phyloP scores from a whole-genome alignment of 2,113 vertebrate genomes.

The Tichodroma muraria region DNA sequence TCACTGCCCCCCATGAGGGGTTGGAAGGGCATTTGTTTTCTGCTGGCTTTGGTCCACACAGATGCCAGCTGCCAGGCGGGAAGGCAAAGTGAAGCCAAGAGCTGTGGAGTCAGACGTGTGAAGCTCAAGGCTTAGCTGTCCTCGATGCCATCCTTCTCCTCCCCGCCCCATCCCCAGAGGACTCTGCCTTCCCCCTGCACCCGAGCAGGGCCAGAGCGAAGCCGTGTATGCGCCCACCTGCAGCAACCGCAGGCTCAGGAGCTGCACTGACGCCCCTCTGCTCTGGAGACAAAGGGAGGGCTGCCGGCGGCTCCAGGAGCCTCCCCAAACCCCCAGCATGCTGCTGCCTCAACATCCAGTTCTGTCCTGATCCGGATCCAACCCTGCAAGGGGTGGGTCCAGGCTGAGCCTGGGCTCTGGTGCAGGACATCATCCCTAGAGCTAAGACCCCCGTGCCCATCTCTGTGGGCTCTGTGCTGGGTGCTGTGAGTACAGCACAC shows the following conservation, averaged over 20 bases:
- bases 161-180: background rate
- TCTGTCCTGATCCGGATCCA: background rate
- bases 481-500: background rate
- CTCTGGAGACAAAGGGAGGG: background rate
- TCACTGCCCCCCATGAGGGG: background rate
- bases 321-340: background rate
- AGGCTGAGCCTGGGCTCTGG: background rate
- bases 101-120: background rate
- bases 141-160: background rate
- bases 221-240: accelerated
- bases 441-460: background rate
- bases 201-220: background rate
- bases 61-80: background rate
- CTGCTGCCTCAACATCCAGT: background rate
- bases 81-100: background rate
- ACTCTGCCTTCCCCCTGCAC: background rate
- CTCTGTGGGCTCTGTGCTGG: too few species aligned
- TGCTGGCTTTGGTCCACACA: accelerated
- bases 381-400: background rate
- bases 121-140: background rate
- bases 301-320: background rate
- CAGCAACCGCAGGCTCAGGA: background rate
- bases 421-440: too few species aligned
- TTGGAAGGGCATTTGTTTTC: background rate
- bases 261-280: background rate